A percentile compares a stretch with the other conserved stretches of the same genome.
These are phyloP conservation scores for Hirundichthys speculiger DNA, from an alignment of 2,113 vertebrate species.

Conservation along the genomic window DNA sequence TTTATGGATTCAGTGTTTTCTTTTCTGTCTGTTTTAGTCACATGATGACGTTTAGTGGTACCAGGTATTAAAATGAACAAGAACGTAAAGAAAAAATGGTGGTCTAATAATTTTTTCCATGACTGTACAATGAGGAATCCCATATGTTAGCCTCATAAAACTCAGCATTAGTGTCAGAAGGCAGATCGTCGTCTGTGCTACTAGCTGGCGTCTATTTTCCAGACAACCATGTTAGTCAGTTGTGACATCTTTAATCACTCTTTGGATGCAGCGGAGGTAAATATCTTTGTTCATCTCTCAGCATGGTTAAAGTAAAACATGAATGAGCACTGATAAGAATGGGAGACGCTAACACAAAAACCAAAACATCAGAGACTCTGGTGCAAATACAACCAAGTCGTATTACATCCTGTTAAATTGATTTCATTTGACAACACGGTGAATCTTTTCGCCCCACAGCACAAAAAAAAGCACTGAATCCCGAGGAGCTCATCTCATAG, in stretches of 20 bases:
- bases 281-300: not conserved
- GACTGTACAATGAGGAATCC: conserved; percentile 63
- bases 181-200: conserved; percentile 51
- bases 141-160: conserved; percentile 58
- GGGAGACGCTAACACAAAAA: conserved; percentile 8
- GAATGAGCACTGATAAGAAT: not conserved
- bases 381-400: conserved; percentile 45
- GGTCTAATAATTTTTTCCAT: too few relatives aligned
- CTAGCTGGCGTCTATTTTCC: conserved; percentile 26
- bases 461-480: too few relatives aligned
- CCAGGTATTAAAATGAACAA: too few relatives aligned
- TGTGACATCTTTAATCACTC: conserved; percentile 23
- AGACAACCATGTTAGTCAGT: conserved; percentile 4
- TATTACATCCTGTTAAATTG: conserved; percentile 73
- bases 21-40: too few relatives aligned
- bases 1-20: too few relatives aligned
- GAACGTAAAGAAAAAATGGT: too few relatives aligned
- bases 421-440: conserved; percentile 74
- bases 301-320: not conserved
- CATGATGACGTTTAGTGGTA: too few relatives aligned
- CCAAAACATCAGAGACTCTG: conserved; percentile 15
- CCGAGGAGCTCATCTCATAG: too few relatives aligned
- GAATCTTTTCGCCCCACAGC: conserved; percentile 41
- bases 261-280: conserved; percentile 5
- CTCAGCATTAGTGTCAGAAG: conserved; percentile 44